Percentiles rank a stretch among this genome's conserved stretches.
Evolutionary conservation across 2,113 vertebrate species (phyloP).

Genomic region (Microtus richardsoni): DNA sequence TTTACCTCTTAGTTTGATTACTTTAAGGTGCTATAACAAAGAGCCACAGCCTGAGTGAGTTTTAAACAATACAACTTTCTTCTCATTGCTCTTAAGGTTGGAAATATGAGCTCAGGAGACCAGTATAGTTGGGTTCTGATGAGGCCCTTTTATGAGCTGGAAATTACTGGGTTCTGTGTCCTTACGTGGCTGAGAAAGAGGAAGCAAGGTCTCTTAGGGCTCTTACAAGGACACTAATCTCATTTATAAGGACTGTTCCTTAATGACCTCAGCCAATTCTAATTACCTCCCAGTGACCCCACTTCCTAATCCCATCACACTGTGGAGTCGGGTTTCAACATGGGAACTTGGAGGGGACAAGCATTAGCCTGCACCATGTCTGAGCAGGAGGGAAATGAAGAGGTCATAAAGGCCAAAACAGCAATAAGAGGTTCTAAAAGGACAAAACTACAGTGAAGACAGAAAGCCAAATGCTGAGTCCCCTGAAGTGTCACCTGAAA

Average conservation of each 20-base stretch:
- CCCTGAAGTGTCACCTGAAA: not conserved
- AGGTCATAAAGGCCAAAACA: not conserved
- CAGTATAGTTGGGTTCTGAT: not conserved
- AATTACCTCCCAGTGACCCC: not conserved
- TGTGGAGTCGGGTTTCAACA: not conserved
- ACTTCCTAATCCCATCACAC: not conserved
- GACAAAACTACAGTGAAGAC: not conserved
- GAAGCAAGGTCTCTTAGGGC: not conserved
- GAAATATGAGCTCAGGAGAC: not conserved
- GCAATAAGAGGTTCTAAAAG: not conserved
- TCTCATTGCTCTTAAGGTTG: not conserved
- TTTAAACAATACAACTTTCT: not conserved
- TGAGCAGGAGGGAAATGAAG: slow-evolving; percentile 25
- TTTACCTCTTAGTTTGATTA: not conserved
- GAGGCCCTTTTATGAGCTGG: not conserved
- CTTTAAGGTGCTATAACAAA: not conserved
- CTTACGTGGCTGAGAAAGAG: not conserved
- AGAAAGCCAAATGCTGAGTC: not conserved
- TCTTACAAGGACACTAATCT: not conserved
- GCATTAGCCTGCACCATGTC: not conserved
- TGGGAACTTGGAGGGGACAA: not conserved
- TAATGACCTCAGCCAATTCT: not conserved
- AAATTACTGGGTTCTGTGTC: not conserved
- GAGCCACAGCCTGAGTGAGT: not conserved
- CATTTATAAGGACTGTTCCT: not conserved